These are phyloP conservation scores for Gonioctena quinquepunctata DNA, from an alignment of 1,140 invertebrate species.

Conservation along the genomic window DNA sequence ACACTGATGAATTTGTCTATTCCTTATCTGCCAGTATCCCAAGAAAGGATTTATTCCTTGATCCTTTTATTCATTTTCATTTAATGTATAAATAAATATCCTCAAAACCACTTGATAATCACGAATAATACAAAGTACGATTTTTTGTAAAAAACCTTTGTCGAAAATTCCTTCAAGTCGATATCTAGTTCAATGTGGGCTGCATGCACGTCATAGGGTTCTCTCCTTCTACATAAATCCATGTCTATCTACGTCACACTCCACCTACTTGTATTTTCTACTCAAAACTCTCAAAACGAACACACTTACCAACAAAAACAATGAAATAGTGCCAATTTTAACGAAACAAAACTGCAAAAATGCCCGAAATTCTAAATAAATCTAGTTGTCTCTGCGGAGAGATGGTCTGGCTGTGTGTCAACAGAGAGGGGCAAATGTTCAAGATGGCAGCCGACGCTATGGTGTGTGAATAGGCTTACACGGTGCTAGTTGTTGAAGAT, in stretches of 20 bases:
- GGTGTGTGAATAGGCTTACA: not conserved
- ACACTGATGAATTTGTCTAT: no score
- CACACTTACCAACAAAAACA: conserved; percentile 30
- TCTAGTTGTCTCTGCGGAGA: conserved; percentile 23
- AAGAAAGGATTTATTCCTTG: no score
- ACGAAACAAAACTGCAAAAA: conserved; percentile 34
- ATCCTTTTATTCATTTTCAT: no score
- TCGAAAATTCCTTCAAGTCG: not conserved
- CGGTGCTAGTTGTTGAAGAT: not conserved
- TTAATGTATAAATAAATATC: no score
- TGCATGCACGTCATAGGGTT: conserved; percentile 30
- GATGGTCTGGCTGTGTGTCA: conserved; percentile 16
- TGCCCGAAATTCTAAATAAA: conserved; percentile 38
- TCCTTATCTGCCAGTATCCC: no score
- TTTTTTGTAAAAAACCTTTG: no score
- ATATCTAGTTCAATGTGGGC: conserved; percentile 12
- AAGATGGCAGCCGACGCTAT: conserved; percentile 43
- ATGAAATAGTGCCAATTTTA: conserved; percentile 17
- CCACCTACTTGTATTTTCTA: conserved; percentile 7
- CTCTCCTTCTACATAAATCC: conserved; percentile 20
- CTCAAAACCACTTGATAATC: no score
- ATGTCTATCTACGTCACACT: conserved; percentile 22
- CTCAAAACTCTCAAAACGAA: conserved; percentile 22
- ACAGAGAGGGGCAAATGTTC: conserved; percentile 40
- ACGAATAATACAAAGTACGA: no score